These are phyloP conservation scores for Heliconius cydno DNA, from an alignment of 2,888 invertebrate species.

Conservation along the genomic window DNA sequence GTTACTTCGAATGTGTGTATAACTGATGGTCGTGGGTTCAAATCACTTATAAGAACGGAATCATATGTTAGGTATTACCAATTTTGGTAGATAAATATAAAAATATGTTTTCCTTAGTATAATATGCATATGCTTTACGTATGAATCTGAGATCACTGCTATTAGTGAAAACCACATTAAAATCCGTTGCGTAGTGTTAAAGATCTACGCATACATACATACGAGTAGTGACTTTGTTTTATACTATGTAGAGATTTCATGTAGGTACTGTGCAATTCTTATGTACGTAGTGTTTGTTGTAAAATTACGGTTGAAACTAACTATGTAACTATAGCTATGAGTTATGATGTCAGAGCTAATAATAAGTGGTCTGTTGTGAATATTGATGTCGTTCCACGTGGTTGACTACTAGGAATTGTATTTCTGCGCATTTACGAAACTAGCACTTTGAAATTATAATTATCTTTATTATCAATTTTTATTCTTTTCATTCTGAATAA, in stretches of 20 bases:
- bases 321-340: background rate
- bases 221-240: too few relatives aligned
- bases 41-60: too few relatives aligned
- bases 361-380: slow-evolving; percentile 24
- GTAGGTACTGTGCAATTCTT: background rate
- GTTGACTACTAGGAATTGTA: slow-evolving; percentile 15
- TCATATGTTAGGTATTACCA: too few relatives aligned
- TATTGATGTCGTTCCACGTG: slow-evolving; percentile 35
- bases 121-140: too few relatives aligned
- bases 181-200: too few relatives aligned
- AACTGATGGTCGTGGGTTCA: too few relatives aligned
- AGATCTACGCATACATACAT: too few relatives aligned
- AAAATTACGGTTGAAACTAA: background rate
- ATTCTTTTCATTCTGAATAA: background rate
- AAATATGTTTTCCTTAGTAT: too few relatives aligned
- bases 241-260: background rate
- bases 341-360: slow-evolving; percentile 3
- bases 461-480: background rate
- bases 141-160: too few relatives aligned
- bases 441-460: background rate
- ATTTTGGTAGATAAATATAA: too few relatives aligned
- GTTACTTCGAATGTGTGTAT: too few relatives aligned
- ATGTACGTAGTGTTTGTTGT: background rate
- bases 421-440: background rate
- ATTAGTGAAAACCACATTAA: too few relatives aligned